Evolutionary conservation across 2,888 invertebrate genomes (phyloP).

Genomic region (Apoda limacodes): DNA sequence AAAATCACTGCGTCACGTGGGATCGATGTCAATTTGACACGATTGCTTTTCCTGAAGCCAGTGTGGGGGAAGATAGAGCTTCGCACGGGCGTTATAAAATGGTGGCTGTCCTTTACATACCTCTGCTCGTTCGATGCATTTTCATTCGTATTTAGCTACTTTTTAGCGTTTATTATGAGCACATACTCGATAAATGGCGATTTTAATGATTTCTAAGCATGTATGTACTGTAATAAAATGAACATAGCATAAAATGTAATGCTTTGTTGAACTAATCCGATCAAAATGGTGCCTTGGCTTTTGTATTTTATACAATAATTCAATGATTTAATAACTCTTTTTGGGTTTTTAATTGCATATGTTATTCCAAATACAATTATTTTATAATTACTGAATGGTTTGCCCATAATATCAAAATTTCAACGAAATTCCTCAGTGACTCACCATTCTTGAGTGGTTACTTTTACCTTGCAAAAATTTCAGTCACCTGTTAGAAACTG

Average conservation of each 20-base stretch:
- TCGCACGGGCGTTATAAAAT: constrained; percentile 70
- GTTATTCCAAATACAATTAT: too few species aligned
- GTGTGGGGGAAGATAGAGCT: constrained; percentile 64
- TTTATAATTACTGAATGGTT: too few species aligned
- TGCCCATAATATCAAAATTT: too few species aligned
- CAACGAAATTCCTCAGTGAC: too few species aligned
- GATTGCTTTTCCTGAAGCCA: constrained; percentile 68
- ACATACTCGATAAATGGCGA: too few species aligned
- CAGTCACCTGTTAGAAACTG: too few species aligned
- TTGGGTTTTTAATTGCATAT: constrained; percentile 6
- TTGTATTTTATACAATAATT: constrained; percentile 29
- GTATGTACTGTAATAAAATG: too few species aligned
- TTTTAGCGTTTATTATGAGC: too few species aligned
- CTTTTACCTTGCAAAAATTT: too few species aligned
- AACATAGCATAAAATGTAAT: constrained; percentile 36
- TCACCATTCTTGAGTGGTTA: too few species aligned
- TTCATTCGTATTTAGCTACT: too few species aligned
- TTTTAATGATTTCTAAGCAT: too few species aligned
- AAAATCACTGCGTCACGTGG: constrained; percentile 80
- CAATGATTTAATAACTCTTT: constrained; percentile 11
- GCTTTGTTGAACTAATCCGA: constrained; percentile 67
- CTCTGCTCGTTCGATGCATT: constrained; percentile 47
- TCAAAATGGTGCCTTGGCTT: constrained; percentile 76
- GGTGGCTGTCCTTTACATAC: constrained; percentile 61
- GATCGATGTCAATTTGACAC: constrained; percentile 77